phyloP scores from a whole-genome alignment of 1,140 invertebrate genomes.

The Drosophila teissieri region DNA sequence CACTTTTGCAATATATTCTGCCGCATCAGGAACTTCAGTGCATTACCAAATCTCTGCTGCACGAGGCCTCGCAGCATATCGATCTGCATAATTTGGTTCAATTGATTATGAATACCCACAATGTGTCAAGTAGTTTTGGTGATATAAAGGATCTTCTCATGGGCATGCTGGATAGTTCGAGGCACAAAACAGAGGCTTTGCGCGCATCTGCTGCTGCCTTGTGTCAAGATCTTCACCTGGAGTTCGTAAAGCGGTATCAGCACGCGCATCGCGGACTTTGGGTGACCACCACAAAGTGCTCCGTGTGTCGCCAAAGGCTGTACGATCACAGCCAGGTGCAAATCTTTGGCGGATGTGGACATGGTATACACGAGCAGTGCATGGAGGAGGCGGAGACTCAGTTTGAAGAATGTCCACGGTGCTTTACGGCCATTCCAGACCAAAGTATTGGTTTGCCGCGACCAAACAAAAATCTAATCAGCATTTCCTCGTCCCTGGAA shows the following conservation, averaged over 20 bases:
- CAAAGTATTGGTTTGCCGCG: conserved; percentile 49
- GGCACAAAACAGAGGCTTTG: conserved; percentile 84
- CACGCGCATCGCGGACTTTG: conserved; percentile 70
- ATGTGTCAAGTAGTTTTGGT: conserved; percentile 85
- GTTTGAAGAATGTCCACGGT: conserved; percentile 64
- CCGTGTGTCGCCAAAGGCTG: conserved; percentile 72
- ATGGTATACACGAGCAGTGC: conserved; percentile 75
- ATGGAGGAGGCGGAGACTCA: conserved; percentile 30
- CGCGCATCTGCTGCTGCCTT: conserved; percentile 76
- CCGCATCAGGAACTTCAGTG: conserved; percentile 69
- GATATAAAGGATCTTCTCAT: conserved; percentile 85
- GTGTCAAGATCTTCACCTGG: conserved; percentile 83
- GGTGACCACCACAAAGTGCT: conserved; percentile 75
- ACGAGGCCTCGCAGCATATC: conserved; percentile 86
- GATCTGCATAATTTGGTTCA: conserved; percentile 85
- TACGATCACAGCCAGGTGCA: conserved; percentile 69
- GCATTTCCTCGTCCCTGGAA: conserved; percentile 34
- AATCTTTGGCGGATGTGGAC: conserved; percentile 72
- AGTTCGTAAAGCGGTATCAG: conserved; percentile 50
- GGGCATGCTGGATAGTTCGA: conserved; percentile 85
- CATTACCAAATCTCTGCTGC: conserved; percentile 84
- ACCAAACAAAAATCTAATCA: conserved; percentile 55
- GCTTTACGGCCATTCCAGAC: conserved; percentile 20
- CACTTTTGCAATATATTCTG: conserved; percentile 82
- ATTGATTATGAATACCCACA: conserved; percentile 83